Conservation (phyloP, 2,888 invertebrate genomes). For the Cataglyphis altisquamis region DNA sequence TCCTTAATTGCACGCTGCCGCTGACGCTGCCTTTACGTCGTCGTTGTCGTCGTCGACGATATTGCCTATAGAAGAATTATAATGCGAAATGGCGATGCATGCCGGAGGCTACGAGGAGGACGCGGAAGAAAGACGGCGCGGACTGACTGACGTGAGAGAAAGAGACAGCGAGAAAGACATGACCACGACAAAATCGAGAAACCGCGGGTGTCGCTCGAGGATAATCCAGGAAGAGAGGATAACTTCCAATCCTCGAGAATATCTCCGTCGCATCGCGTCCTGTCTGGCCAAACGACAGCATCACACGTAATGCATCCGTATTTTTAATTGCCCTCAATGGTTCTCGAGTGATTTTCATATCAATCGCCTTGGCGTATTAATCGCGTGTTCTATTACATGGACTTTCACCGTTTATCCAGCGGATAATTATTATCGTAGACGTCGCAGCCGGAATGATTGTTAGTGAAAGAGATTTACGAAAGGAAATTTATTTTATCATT, state of each 20-base stretch:
- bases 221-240: constrained; percentile 43
- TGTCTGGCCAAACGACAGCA: constrained; percentile 54
- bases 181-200: constrained; percentile 38
- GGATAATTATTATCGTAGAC: constrained; percentile 66
- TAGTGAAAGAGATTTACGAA: constrained; percentile 39
- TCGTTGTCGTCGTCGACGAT: constrained; percentile 34
- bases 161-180: constrained; percentile 23
- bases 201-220: constrained; percentile 40
- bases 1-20: constrained; percentile 85
- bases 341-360: constrained; percentile 72
- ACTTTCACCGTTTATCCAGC: constrained; percentile 72
- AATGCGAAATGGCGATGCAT: constrained; percentile 69
- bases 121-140: constrained; percentile 36
- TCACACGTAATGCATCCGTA: constrained; percentile 69
- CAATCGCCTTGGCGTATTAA: constrained; percentile 73
- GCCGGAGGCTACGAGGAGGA: constrained; percentile 61
- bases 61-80: constrained; percentile 60
- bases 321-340: constrained; percentile 69
- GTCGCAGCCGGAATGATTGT: constrained; percentile 49
- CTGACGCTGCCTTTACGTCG: constrained; percentile 60
- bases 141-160: constrained; percentile 39
- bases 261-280: constrained; percentile 37
- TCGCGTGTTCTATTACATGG: constrained; percentile 72
- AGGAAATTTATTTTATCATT: constrained; percentile 2
- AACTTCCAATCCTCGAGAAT: constrained; percentile 55